Conservation (phyloP, 2,888 invertebrate genomes). For the Entomobrya proxima region DNA sequence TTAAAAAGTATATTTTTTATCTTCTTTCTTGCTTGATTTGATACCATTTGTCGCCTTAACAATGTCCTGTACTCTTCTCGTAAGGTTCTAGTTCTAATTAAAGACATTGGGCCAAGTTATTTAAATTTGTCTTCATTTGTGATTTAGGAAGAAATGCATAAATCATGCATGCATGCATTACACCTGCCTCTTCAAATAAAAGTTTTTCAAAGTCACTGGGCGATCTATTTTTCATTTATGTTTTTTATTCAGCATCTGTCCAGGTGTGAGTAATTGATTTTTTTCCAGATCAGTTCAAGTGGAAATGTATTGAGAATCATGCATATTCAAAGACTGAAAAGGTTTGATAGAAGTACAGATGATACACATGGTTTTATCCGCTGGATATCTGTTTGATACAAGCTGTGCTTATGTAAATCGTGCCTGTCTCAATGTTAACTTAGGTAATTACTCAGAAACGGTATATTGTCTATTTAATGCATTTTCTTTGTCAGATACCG, state of each 20-base stretch:
- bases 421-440: conserved; percentile 59
- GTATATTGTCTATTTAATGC: conserved; percentile 41
- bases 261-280: conserved; percentile 72
- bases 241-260: conserved; percentile 47
- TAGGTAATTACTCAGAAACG: conserved; percentile 59
- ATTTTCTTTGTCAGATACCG: conserved; percentile 58
- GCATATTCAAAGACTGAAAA: conserved; percentile 48
- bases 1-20: not conserved
- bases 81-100: not conserved
- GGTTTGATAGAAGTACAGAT: not conserved
- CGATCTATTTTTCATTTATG: not conserved
- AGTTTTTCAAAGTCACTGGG: not conserved
- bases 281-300: conserved; percentile 45
- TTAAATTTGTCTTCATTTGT: not conserved
- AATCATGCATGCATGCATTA: not conserved
- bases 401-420: conserved; percentile 57
- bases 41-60: not conserved
- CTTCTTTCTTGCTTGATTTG: not conserved
- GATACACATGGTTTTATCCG: conserved; percentile 30
- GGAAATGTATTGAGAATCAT: not conserved
- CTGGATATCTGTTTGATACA: conserved; percentile 38
- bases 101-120: too few species aligned
- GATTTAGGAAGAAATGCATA: not conserved
- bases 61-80: not conserved
- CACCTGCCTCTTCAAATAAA: conserved; percentile 37